These are phyloP conservation scores for Myotis daubentonii DNA, from an alignment of 2,797 vertebrate species.

Conservation along the genomic window DNA sequence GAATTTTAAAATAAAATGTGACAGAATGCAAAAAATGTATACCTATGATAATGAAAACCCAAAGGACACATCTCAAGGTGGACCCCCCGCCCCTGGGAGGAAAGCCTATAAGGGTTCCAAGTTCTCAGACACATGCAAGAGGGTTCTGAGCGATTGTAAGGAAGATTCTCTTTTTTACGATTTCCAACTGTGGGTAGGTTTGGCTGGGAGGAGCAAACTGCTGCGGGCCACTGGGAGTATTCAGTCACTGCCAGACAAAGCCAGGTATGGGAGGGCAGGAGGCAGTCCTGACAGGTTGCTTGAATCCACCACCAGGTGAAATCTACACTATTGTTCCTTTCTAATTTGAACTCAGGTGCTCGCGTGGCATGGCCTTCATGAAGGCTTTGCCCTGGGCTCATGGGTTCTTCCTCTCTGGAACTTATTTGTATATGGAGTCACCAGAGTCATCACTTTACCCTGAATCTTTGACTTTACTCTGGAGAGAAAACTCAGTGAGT, in stretches of 20 bases:
- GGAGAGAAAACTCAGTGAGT: neutral
- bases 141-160: neutral
- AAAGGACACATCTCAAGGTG: neutral
- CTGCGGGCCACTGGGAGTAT: neutral
- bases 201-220: neutral
- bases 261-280: neutral
- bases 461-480: neutral
- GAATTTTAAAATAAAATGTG: conserved; percentile 30
- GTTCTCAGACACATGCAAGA: neutral
- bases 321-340: neutral
- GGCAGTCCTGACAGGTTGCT: neutral
- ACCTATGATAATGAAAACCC: neutral
- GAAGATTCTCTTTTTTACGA: neutral
- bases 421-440: neutral
- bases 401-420: neutral
- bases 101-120: neutral
- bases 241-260: neutral
- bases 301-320: neutral
- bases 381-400: neutral
- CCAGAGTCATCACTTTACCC: neutral
- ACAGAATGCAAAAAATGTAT: neutral
- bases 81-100: neutral
- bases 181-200: neutral
- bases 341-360: neutral
- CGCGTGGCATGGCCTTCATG: neutral